A percentile compares a stretch with the other conserved stretches of the same genome.
Evolutionary conservation across 2,888 invertebrate genomes (phyloP).

Genomic region (Argyresthia albistria): DNA sequence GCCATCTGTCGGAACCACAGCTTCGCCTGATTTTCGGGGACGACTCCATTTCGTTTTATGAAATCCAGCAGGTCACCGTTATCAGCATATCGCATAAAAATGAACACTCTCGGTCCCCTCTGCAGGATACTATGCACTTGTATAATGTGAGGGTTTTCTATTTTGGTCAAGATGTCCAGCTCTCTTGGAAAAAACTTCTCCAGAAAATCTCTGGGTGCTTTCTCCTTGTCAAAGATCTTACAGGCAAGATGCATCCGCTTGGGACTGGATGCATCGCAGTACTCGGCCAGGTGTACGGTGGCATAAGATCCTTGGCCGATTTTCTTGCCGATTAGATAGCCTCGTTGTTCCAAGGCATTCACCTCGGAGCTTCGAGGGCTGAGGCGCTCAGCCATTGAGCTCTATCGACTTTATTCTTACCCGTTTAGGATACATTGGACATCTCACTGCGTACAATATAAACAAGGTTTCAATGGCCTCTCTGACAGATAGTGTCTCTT

Average conservation of each 20-base stretch:
- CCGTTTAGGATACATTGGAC: slow-evolving; percentile 72
- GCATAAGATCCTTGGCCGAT: slow-evolving; percentile 95
- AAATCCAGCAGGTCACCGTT: slow-evolving; percentile 92
- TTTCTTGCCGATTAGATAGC: slow-evolving; percentile 87
- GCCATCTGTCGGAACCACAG: slow-evolving; percentile 91
- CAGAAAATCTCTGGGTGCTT: slow-evolving; percentile 90
- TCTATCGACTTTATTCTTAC: slow-evolving; percentile 67
- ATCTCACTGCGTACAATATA: slow-evolving; percentile 60
- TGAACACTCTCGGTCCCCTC: slow-evolving; percentile 86
- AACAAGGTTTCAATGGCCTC: slow-evolving; percentile 48
- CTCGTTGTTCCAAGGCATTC: slow-evolving; percentile 86
- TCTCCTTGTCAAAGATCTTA: slow-evolving; percentile 92
- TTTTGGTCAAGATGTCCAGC: slow-evolving; percentile 88
- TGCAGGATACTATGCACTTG: slow-evolving; percentile 91
- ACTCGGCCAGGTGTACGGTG: slow-evolving; percentile 89
- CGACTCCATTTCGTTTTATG: slow-evolving; percentile 82
- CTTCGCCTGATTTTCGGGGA: slow-evolving; percentile 84
- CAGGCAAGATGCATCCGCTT: slow-evolving; percentile 86
- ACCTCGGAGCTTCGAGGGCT: slow-evolving; percentile 87
- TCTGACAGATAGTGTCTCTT: slow-evolving; percentile 53
- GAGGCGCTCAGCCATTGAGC: slow-evolving; percentile 80
- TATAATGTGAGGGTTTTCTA: slow-evolving; percentile 92
- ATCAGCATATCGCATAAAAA: slow-evolving; percentile 93
- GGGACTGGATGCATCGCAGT: slow-evolving; percentile 79
- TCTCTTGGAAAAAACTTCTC: slow-evolving; percentile 95